phyloP scores from a whole-genome alignment of 2,113 vertebrate species.

The Lagenorhynchus albirostris region DNA sequence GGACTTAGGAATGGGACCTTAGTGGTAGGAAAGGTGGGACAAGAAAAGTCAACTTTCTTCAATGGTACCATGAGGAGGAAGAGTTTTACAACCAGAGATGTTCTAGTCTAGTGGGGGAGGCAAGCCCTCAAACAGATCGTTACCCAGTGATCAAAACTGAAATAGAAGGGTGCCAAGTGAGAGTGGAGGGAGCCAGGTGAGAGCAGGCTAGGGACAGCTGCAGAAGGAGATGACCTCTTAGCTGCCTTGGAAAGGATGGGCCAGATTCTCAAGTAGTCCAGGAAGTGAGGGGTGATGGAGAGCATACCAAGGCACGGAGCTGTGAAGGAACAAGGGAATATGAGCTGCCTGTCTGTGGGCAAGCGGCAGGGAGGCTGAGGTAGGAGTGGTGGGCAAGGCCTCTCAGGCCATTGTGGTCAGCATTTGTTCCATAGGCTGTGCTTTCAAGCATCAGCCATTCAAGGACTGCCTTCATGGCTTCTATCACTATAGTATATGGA shows the following conservation, averaged over 20 bases:
- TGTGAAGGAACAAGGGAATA: neutral
- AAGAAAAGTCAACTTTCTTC: neutral
- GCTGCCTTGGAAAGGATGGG: neutral
- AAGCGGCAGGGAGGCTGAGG: neutral
- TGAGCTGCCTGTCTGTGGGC: accelerated
- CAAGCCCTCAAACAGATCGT: neutral
- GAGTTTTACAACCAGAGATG: neutral
- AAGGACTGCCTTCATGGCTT: neutral
- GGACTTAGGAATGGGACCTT: neutral
- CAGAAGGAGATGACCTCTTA: neutral
- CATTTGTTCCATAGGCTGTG: neutral
- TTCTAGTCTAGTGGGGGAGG: neutral
- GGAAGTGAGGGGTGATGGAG: neutral
- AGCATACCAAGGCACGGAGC: neutral
- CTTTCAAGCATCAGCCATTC: neutral
- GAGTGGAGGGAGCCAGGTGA: neutral
- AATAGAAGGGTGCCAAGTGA: neutral
- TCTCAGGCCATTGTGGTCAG: accelerated
- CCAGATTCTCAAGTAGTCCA: neutral
- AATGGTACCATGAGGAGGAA: neutral
- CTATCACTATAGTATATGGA: neutral
- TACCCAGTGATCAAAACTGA: neutral
- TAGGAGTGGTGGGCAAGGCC: neutral
- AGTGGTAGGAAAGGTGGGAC: neutral
- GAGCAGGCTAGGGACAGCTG: neutral